phyloP scores from a whole-genome alignment of 2,797 vertebrate species.

The Eulemur coronatus region DNA sequence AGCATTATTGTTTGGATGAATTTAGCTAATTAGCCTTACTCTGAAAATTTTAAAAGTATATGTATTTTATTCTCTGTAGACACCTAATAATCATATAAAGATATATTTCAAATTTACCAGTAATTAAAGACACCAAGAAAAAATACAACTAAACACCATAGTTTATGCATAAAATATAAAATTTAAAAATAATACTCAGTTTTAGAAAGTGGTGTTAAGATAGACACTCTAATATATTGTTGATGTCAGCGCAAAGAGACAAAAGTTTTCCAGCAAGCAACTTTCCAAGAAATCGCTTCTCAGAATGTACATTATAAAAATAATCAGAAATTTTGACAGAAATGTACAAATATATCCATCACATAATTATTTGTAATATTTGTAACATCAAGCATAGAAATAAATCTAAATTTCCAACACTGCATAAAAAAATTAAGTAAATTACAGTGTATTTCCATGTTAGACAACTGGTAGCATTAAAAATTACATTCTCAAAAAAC shows the following conservation, averaged over 20 bases:
- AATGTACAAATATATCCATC: not conserved
- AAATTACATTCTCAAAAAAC: not conserved
- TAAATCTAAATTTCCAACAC: not conserved
- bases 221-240: not conserved
- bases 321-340: not conserved
- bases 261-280: not conserved
- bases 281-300: not conserved
- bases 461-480: not conserved
- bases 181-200: not conserved
- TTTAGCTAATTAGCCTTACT: not conserved
- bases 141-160: not conserved
- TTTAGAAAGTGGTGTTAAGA: not conserved
- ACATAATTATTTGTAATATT: not conserved
- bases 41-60: not conserved
- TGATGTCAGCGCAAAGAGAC: not conserved
- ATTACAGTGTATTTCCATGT: not conserved
- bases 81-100: not conserved
- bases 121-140: not conserved
- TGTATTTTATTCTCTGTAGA: not conserved
- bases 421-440: not conserved
- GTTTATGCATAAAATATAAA: not conserved
- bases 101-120: not conserved
- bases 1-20: not conserved
- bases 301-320: not conserved
- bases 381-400: not conserved